A percentile compares a stretch with the other conserved stretches of the same genome.
Evolutionary conservation across 2,797 vertebrate species (phyloP).

Genomic region (Molossus molossus): DNA sequence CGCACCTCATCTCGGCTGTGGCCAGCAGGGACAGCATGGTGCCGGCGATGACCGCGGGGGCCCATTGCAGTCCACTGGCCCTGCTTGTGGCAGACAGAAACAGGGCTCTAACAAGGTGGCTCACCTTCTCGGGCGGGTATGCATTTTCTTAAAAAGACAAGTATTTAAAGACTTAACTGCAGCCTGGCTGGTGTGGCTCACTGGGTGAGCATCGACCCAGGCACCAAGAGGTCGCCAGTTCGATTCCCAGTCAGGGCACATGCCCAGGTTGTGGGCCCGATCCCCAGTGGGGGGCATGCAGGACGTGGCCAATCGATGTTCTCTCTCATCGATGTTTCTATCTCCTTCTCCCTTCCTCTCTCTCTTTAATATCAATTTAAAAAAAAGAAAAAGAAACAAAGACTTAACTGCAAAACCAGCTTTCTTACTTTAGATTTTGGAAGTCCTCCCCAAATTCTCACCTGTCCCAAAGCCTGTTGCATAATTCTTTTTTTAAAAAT

Average conservation of each 20-base stretch:
- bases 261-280: too few species aligned
- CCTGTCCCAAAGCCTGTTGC: not conserved
- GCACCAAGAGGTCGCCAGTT: too few species aligned
- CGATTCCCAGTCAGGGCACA: too few species aligned
- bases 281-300: too few species aligned
- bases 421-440: constrained; percentile 7
- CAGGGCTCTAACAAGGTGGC: not conserved
- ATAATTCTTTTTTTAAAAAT: not conserved
- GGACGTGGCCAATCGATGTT: too few species aligned
- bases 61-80: not conserved
- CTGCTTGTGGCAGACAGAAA: not conserved
- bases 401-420: not conserved
- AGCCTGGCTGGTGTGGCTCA: too few species aligned
- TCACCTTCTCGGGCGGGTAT: not conserved
- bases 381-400: not conserved
- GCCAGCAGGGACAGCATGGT: not conserved
- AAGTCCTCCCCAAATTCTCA: not conserved
- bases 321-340: too few species aligned
- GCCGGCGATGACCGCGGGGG: not conserved
- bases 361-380: too few species aligned
- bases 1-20: not conserved
- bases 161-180: not conserved
- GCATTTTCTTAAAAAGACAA: not conserved
- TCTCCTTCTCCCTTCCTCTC: too few species aligned
- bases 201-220: too few species aligned